Conservation (phyloP, 2,888 invertebrate genomes). For the Blastobasis adustella region DNA sequence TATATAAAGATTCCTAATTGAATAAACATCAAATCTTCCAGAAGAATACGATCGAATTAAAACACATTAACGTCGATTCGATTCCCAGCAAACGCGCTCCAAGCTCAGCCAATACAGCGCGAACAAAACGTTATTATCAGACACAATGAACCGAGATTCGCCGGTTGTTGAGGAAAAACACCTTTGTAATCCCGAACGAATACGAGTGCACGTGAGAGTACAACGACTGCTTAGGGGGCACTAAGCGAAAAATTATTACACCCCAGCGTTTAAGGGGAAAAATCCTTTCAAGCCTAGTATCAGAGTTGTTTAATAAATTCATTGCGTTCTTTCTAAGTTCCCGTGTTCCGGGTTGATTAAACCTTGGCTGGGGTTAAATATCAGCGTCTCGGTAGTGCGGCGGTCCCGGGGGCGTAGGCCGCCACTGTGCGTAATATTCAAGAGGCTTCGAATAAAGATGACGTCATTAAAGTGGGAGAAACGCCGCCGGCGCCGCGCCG, state of each 20-base stretch:
- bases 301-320: not conserved
- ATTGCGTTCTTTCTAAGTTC: too few relatives aligned
- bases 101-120: too few relatives aligned
- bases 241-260: constrained; percentile 51
- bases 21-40: too few relatives aligned
- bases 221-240: constrained; percentile 53
- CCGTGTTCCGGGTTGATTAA: too few relatives aligned
- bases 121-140: constrained; percentile 29
- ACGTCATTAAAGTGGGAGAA: constrained; percentile 32
- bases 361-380: too few relatives aligned
- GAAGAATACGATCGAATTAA: too few relatives aligned
- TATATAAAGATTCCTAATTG: too few relatives aligned
- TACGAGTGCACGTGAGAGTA: constrained; percentile 35
- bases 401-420: constrained; percentile 8
- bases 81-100: too few relatives aligned
- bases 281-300: too few relatives aligned
- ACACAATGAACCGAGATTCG: constrained; percentile 36
- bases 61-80: too few relatives aligned
- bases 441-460: constrained; percentile 36
- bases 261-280: constrained; percentile 41
- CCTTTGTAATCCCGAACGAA: constrained; percentile 33
- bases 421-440: constrained; percentile 28
- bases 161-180: constrained; percentile 34
- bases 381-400: not conserved
- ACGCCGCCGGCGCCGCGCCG: constrained; percentile 30